Evolutionary conservation across 2,113 vertebrate species (phyloP).

Genomic region (Lophius piscatorius): DNA sequence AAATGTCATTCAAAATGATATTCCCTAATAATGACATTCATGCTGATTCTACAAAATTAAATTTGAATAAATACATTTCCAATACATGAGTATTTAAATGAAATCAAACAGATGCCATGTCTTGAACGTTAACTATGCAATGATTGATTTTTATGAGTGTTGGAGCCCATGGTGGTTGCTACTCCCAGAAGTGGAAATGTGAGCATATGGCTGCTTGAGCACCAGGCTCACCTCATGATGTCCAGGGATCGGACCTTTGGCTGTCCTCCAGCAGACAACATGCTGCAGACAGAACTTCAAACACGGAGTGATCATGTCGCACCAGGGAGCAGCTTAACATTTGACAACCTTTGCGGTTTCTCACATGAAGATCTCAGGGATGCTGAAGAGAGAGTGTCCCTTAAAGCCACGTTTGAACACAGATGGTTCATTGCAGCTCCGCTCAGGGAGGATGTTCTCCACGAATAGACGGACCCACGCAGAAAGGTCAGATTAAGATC

Average conservation of each 20-base stretch:
- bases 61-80: too few species aligned
- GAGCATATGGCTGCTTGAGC: slow-evolving; percentile 36
- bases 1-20: too few species aligned
- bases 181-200: slow-evolving; percentile 15
- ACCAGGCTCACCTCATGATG: background rate
- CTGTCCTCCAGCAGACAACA: slow-evolving; percentile 33
- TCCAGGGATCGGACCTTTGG: slow-evolving; percentile 38
- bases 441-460: background rate
- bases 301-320: slow-evolving; percentile 1
- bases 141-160: too few species aligned
- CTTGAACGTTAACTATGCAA: too few species aligned
- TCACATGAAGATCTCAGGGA: background rate
- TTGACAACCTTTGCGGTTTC: slow-evolving; percentile 12
- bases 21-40: too few species aligned
- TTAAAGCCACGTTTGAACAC: slow-evolving; percentile 1
- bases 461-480: background rate
- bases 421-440: background rate
- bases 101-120: too few species aligned
- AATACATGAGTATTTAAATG: too few species aligned
- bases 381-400: background rate
- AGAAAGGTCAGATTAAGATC: background rate
- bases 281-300: slow-evolving; percentile 23
- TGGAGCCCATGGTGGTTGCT: background rate
- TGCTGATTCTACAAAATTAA: too few species aligned
- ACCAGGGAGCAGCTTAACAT: slow-evolving; percentile 20